Evolutionary conservation across 2,113 vertebrate species (phyloP).

Genomic region (Bubo blakistoni): DNA sequence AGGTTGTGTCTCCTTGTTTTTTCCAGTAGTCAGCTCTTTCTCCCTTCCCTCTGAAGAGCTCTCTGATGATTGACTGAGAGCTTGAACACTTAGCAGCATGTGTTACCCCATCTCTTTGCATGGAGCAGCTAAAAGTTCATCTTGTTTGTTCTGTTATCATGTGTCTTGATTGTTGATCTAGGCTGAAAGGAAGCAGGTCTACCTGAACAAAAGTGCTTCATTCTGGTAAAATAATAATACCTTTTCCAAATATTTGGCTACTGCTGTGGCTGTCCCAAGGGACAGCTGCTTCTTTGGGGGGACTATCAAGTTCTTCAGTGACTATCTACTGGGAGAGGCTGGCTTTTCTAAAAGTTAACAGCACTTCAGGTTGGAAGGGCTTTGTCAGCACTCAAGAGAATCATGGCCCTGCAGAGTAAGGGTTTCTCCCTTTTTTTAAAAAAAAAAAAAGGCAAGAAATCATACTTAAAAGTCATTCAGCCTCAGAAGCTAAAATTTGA

Average conservation of each 20-base stretch:
- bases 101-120: background rate
- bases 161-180: background rate
- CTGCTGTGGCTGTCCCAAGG: background rate
- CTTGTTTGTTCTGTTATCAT: background rate
- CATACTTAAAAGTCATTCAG: background rate
- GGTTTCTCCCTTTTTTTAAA: background rate
- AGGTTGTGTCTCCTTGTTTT: background rate
- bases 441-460: background rate
- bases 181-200: background rate
- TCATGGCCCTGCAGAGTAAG: background rate
- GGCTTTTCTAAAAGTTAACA: background rate
- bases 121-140: background rate
- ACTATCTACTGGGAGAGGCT: background rate
- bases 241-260: background rate
- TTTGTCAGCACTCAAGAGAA: background rate
- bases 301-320: background rate
- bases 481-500: background rate
- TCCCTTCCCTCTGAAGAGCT: background rate
- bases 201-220: background rate
- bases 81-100: background rate
- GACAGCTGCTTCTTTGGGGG: background rate
- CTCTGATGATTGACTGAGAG: background rate
- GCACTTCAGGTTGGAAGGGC: background rate
- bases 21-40: constrained; percentile 8
- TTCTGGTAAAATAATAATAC: background rate